phyloP scores from a whole-genome alignment of 2,888 invertebrate species.

The Tricholauxania praeusta region DNA sequence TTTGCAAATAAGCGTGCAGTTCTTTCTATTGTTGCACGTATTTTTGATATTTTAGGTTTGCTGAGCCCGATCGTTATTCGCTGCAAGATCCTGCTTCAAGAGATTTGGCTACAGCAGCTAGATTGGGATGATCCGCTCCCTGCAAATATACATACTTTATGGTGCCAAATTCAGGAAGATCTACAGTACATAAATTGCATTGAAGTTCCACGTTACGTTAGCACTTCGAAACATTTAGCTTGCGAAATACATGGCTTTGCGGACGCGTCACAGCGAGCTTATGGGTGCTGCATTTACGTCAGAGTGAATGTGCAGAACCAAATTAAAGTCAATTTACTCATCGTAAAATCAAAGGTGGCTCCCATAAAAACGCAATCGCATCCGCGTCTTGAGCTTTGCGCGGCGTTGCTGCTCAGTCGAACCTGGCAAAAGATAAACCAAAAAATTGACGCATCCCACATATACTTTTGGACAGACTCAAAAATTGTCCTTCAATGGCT shows the following conservation, averaged over 20 bases:
- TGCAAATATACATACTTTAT: conserved; percentile 26
- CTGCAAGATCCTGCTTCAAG: conserved; percentile 37
- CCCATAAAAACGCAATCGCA: conserved; percentile 43
- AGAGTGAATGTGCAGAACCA: conserved; percentile 4
- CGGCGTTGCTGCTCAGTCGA: conserved; percentile 39
- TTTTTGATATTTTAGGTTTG: conserved; percentile 37
- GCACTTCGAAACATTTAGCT: neutral
- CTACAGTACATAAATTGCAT: conserved; percentile 28
- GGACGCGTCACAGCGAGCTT: conserved; percentile 24
- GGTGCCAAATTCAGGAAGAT: conserved; percentile 23
- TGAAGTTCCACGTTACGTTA: conserved; percentile 32
- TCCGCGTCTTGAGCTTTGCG: conserved; percentile 44
- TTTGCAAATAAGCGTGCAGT: conserved; percentile 18
- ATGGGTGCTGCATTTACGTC: conserved; percentile 39
- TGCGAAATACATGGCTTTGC: conserved; percentile 41
- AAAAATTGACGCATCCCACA: neutral
- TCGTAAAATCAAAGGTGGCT: conserved; percentile 46
- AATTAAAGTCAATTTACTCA: conserved; percentile 29
- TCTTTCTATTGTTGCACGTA: conserved; percentile 39
- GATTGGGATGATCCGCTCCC: conserved; percentile 44
- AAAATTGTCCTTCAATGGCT: conserved; percentile 42
- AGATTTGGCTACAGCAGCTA: conserved; percentile 42
- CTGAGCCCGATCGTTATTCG: conserved; percentile 30
- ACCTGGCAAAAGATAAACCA: conserved; percentile 28
- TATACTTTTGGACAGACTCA: conserved; percentile 43